Base-by-base conservation (phyloP, 2,888 invertebrate species). In the Lomographa bimaculata region DNA sequence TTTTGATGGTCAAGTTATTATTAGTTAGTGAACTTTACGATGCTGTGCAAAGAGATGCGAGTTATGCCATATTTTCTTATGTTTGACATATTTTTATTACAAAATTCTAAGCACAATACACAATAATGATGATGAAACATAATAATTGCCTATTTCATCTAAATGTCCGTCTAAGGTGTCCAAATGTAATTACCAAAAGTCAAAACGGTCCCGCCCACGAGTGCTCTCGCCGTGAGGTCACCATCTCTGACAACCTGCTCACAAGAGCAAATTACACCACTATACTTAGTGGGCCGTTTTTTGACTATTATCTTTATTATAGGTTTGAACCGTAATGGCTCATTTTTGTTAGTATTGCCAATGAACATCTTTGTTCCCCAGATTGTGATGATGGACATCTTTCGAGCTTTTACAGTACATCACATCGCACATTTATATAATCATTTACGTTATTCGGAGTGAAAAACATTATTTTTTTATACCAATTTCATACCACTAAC, bases 171-270 rank as follows among this genome's bases (percentile, higher is more conserved):
- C 86, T 85, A 79, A 85, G 81, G 86, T 87, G 86, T 86, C 85
- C 77, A 64, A 83, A 76, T 80, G 83, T 89, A 89, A 89, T 89
- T 89, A 87, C 84, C 84, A 85, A 89, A 86, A 89, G 84, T 87
- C 86, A 83, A 78, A 86, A 81, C 65, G 74, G 78, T 73, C 65
- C 83, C 87, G 85, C 87, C 87, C 82, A 89, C 86, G 73, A 79
- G 78, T 72, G 77, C 77, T 77, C 79, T 73, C 72, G 73, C 71
- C 73, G 69, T 78, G 79, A 83, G 79, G 80, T 85, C 81, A 78
- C 74, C 74, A 62, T 64, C 71, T 67, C 79, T 77, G 81, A 80
- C 84, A 87, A 85, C 85, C 84, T 86, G 85, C 79, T 79, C 79
- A 81, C 79, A 77, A 80, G 77, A 84, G 72, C 74, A 83, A 85